phyloP scores from a whole-genome alignment of 53 echinoderm and acorn worm genomes.

The Antedon mediterranea region DNA sequence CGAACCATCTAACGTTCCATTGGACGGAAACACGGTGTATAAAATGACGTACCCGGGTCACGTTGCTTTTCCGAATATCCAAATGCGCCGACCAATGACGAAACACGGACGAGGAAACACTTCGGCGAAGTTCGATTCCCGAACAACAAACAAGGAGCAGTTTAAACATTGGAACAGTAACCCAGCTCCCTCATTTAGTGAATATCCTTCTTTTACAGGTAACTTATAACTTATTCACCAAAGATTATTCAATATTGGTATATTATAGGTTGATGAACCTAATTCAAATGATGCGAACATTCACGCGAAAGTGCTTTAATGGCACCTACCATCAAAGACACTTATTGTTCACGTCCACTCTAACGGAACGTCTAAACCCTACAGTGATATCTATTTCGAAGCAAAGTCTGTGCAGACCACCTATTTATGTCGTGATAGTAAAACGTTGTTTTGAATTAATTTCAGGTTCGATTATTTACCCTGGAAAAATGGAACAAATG shows the following conservation, averaged over 20 bases:
- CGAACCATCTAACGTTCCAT: constrained; percentile 40
- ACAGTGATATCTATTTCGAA: too few species aligned
- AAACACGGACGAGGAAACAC: constrained; percentile 26
- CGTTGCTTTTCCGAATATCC: constrained; percentile 58
- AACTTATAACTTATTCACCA: not conserved
- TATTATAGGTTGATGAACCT: not conserved
- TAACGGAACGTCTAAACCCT: too few species aligned
- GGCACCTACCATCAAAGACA: too few species aligned
- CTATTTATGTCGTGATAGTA: not conserved
- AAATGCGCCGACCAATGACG: constrained; percentile 37
- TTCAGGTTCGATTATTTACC: constrained; percentile 77
- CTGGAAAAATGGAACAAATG: constrained; percentile 63
- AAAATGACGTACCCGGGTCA: constrained; percentile 64
- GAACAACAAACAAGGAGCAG: constrained; percentile 75
- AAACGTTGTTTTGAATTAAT: not conserved
- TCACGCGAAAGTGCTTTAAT: too few species aligned
- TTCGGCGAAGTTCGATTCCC: constrained; percentile 75
- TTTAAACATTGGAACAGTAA: constrained; percentile 55
- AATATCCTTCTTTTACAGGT: constrained; percentile 96
- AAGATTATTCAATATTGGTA: not conserved
- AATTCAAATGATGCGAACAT: too few species aligned
- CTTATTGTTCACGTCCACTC: too few species aligned
- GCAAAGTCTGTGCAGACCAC: too few species aligned
- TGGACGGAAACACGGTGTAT: constrained; percentile 60
- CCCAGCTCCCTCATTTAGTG: constrained; percentile 59